Conservation (phyloP, 1,140 invertebrate genomes). For the Hylaeus anthracinus region DNA sequence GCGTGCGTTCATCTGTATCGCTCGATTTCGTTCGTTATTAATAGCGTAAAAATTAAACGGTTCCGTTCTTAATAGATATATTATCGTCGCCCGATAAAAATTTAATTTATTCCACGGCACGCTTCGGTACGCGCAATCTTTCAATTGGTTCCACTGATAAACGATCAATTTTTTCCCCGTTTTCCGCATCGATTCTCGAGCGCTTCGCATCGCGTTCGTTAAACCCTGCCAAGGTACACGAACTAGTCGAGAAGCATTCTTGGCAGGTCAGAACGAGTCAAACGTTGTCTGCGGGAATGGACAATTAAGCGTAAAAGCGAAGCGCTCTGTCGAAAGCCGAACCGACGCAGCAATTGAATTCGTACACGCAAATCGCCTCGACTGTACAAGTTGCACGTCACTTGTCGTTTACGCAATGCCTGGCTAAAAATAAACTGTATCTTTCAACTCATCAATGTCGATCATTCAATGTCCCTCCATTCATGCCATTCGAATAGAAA, state of each 20-base stretch:
- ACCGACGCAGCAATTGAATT: neutral
- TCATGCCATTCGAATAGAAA: too few relatives aligned
- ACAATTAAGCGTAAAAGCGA: neutral
- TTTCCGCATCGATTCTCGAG: neutral
- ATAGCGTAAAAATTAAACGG: too few relatives aligned
- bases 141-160: neutral
- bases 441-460: neutral
- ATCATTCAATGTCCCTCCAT: too few relatives aligned
- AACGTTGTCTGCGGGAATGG: neutral
- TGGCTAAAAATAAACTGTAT: too few relatives aligned
- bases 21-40: too few relatives aligned
- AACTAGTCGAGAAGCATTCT: conserved; percentile 8
- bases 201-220: neutral
- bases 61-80: too few relatives aligned
- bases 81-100: too few relatives aligned
- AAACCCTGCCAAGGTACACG: neutral
- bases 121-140: too few relatives aligned
- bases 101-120: too few relatives aligned
- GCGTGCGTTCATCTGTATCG: too few relatives aligned
- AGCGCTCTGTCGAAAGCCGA: neutral
- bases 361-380: neutral
- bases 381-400: too few relatives aligned
- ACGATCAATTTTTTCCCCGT: neutral
- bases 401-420: too few relatives aligned
- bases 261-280: conserved; percentile 21